Base-by-base conservation (phyloP, 2,888 invertebrate species). In the Blastobasis adustella region DNA sequence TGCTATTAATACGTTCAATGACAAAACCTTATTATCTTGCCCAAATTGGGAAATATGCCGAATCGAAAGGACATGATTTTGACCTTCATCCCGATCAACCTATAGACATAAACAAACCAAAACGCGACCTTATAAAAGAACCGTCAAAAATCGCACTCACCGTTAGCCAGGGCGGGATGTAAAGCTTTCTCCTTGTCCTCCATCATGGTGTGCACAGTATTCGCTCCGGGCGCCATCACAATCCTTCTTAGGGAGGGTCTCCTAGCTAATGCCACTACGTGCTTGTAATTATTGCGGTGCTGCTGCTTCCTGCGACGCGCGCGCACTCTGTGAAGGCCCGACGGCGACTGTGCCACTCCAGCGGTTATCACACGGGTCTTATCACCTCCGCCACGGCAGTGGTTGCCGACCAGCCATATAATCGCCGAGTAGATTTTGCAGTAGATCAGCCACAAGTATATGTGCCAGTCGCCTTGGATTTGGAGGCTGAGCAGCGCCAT, bases 161-260 rank as follows among this genome's bases (percentile, higher is more conserved):
- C 81, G 51, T 73, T 64, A 52, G 82, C 73, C 59, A 83, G 62
- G 57, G 77, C 76, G 62, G 76, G 76, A 54, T 76, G 77, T 37
- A 86, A 77, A 10, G 79, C 69, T 62, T 90, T 87, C 69, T 88
- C 87, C 69, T 89, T 89, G 66, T 89, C 89, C 62, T 87, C 89
- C 79, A 87, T 82, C 89, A 89, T 89, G 43, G 85, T 67, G 63
- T 89, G 89, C 56, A 89, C 88, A 56, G 90, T 89, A 67, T 83
- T 85, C 49, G 89, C 84, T 80, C 87, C 88, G 47, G 91, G 91
- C 67, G 90, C 90, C 91, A 91, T 91, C 36, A 82, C 86, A 59
- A 85, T 85, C 65, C 85, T 80, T 66, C 83, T 81, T 51, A 85
- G 63, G 55, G 86, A 86, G 57, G 82, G 79, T 82, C 85, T 85